These are phyloP conservation scores for Chloropsis hardwickii DNA, from an alignment of 2,113 vertebrate genomes.

Conservation along the genomic window DNA sequence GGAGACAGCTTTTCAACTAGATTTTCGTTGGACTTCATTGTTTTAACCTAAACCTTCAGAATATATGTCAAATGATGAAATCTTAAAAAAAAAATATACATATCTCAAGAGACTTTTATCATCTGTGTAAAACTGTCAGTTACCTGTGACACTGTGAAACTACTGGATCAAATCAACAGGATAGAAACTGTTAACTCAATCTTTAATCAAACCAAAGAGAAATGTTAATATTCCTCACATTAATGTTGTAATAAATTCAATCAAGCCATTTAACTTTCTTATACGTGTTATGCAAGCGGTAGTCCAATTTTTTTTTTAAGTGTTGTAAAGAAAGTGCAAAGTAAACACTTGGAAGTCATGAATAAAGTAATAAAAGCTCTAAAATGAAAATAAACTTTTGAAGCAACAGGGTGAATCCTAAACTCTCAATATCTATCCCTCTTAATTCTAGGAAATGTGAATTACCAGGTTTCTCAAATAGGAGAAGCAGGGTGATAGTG, in stretches of 20 bases:
- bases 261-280: not conserved
- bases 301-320: not conserved
- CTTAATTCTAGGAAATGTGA: not conserved
- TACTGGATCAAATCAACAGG: not conserved
- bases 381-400: not conserved
- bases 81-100: not conserved
- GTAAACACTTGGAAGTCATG: not conserved
- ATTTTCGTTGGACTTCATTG: not conserved
- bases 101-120: not conserved
- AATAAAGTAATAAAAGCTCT: not conserved
- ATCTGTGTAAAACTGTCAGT: not conserved
- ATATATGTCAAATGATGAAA: not conserved
- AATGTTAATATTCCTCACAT: not conserved
- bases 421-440: not conserved
- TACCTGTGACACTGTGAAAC: not conserved
- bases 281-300: not conserved
- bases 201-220: not conserved
- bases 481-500: not conserved
- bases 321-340: not conserved
- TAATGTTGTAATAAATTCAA: not conserved
- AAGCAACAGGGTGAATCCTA: not conserved
- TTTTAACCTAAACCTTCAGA: not conserved
- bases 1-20: not conserved
- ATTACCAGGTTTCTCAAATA: not conserved
- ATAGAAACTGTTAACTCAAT: not conserved